phyloP scores from a whole-genome alignment of 2,797 vertebrate genomes.

The Aulostomus chinensis region DNA sequence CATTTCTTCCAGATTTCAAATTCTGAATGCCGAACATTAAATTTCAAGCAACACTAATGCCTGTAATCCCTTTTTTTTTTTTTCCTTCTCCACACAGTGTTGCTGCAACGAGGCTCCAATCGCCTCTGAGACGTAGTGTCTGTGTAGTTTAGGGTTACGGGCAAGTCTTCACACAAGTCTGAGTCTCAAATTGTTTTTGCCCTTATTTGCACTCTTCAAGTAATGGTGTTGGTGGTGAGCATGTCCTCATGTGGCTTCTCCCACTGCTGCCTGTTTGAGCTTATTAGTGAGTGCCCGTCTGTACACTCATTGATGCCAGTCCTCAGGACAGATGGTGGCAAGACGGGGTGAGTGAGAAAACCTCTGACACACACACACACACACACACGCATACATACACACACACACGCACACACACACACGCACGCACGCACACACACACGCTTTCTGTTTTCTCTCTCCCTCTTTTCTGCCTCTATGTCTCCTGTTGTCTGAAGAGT shows the following conservation, averaged over 20 bases:
- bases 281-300: constrained; percentile 72
- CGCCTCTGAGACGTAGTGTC: not conserved
- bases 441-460: not conserved
- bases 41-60: no score
- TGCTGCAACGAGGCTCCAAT: not conserved
- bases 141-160: constrained; percentile 26
- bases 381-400: not conserved
- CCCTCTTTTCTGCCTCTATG: not conserved
- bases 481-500: not conserved
- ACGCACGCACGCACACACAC: not conserved
- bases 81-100: not conserved
- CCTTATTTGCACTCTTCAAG: constrained; percentile 49
- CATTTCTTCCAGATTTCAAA: no score
- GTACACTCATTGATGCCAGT: constrained; percentile 69
- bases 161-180: constrained; percentile 29
- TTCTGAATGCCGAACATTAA: no score
- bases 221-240: constrained; percentile 45
- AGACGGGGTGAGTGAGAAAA: constrained; percentile 58
- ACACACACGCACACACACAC: not conserved
- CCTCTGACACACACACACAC: constrained; percentile 3
- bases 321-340: constrained; percentile 71
- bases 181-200: constrained; percentile 43
- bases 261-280: constrained; percentile 65
- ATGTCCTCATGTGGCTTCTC: constrained; percentile 66
- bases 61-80: not conserved